Conservation (phyloP, 2,113 vertebrate species). For the Climacteris rufus region DNA sequence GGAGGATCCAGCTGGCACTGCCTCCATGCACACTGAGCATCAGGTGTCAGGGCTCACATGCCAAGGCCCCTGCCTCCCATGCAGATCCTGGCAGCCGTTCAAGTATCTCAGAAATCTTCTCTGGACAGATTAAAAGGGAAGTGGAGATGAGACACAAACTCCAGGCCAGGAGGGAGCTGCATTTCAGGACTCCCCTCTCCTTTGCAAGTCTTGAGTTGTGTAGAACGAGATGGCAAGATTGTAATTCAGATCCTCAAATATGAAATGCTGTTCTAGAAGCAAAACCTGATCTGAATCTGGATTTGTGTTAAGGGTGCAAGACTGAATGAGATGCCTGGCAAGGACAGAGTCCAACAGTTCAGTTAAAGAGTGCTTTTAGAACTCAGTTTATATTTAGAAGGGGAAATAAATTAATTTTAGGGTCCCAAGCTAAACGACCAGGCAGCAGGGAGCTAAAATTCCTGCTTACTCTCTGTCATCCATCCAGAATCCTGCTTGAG, state of each 20-base stretch:
- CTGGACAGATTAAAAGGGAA: background rate
- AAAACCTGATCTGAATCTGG: background rate
- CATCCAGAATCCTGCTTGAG: background rate
- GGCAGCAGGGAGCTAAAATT: background rate
- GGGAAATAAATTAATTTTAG: background rate
- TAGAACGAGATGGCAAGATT: background rate
- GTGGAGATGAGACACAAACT: background rate
- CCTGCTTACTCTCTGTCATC: background rate
- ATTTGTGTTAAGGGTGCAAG: background rate
- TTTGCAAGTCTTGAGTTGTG: background rate
- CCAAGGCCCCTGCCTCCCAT: background rate
- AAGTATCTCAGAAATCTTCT: conserved; percentile 25
- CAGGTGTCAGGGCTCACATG: conserved; percentile 1
- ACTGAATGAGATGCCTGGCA: background rate
- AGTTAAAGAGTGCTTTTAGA: background rate
- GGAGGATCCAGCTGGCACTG: background rate
- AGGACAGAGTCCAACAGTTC: background rate
- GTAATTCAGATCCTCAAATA: background rate
- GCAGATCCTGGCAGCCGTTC: background rate
- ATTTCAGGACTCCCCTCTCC: background rate
- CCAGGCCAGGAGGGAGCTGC: background rate
- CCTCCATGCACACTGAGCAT: background rate
- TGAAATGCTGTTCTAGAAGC: background rate
- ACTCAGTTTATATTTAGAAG: background rate
- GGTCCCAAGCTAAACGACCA: background rate